phyloP scores from a whole-genome alignment of 2,113 vertebrate species.

The Gopherus evgoodei region DNA sequence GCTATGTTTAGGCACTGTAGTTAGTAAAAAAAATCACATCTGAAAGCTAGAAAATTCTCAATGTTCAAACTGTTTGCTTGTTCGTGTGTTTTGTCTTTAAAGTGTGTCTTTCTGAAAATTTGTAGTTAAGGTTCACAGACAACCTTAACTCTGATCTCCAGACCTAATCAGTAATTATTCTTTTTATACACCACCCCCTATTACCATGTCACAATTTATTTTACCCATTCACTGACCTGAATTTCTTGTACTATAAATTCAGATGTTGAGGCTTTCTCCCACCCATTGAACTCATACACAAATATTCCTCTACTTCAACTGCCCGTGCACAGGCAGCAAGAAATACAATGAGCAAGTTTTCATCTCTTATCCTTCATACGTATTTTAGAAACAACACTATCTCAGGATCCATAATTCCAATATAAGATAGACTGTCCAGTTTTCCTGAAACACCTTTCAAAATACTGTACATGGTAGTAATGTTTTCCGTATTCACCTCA shows the following conservation, averaged over 20 bases:
- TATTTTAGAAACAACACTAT: neutral
- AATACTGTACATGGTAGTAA: neutral
- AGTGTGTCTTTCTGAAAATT: neutral
- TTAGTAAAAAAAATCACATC: neutral
- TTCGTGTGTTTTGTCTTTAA: neutral
- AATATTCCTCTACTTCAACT: neutral
- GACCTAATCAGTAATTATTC: neutral
- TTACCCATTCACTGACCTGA: neutral
- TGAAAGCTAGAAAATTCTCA: neutral
- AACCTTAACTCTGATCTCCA: neutral
- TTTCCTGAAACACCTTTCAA: neutral
- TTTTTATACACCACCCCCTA: neutral
- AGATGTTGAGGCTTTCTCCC: neutral
- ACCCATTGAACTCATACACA: neutral
- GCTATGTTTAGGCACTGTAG: neutral
- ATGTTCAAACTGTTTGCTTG: rapidly evolving
- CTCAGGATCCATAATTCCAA: neutral
- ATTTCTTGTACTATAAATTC: neutral
- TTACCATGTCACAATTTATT: neutral
- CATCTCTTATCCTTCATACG: neutral
- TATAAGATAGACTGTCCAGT: neutral
- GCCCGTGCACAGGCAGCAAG: neutral
- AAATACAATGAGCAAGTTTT: neutral
- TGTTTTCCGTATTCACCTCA: neutral
- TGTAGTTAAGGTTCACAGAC: neutral